Evolutionary conservation across 2,888 invertebrate species (phyloP).

Genomic region (Phania funesta): DNA sequence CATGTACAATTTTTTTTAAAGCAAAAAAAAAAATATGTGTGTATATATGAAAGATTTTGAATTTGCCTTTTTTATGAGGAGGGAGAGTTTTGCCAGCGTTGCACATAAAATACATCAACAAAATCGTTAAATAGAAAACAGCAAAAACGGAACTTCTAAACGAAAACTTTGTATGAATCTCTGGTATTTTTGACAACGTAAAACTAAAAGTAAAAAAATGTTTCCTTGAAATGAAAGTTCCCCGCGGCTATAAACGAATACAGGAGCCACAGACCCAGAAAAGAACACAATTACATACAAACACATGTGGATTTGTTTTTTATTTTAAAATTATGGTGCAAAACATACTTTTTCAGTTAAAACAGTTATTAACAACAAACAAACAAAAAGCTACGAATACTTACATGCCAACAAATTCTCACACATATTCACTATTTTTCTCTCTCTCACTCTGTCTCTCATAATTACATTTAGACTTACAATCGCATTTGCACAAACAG

Average conservation of each 20-base stretch:
- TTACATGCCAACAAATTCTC: background rate
- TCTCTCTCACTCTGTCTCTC: background rate
- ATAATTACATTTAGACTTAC: conserved; percentile 29
- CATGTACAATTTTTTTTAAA: background rate
- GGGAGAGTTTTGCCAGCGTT: conserved; percentile 52
- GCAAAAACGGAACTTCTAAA: conserved; percentile 48
- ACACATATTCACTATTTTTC: background rate
- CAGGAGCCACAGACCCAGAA: background rate
- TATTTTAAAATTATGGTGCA: conserved; percentile 22
- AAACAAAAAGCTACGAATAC: conserved; percentile 17
- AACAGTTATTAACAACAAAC: conserved; percentile 56
- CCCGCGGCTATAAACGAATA: conserved; percentile 48
- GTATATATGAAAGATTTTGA: conserved; percentile 1
- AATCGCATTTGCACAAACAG: conserved; percentile 35
- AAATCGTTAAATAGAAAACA: conserved; percentile 35
- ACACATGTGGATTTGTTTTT: conserved; percentile 13
- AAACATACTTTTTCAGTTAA: conserved; percentile 61
- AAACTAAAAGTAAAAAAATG: conserved; percentile 27
- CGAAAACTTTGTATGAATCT: conserved; percentile 61
- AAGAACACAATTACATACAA: background rate
- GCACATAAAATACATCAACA: conserved; percentile 19
- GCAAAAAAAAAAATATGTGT: background rate
- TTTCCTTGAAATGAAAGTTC: conserved; percentile 35
- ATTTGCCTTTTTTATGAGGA: conserved; percentile 23
- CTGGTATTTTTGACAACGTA: conserved; percentile 40